Evolutionary conservation across 2,113 vertebrate species (phyloP).

Genomic region (Alosa alosa): DNA sequence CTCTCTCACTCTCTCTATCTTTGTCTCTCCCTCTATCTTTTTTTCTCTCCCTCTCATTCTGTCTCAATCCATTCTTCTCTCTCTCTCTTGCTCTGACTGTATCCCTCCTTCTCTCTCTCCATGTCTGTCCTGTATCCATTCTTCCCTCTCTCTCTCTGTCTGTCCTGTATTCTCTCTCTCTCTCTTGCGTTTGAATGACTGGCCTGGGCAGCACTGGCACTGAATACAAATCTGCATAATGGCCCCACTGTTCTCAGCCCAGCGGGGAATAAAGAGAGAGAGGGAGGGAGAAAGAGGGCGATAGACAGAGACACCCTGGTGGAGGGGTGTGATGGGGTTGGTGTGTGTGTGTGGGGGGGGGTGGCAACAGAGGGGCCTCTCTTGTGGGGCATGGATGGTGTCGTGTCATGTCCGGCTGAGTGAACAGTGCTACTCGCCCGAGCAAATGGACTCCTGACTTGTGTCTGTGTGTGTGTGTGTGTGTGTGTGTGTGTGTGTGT

Average conservation of each 20-base stretch:
- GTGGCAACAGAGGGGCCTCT: neutral
- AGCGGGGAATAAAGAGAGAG: neutral
- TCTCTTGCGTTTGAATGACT: neutral
- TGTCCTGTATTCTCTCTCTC: neutral
- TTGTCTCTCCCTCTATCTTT: neutral
- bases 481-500: neutral
- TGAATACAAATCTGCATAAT: neutral
- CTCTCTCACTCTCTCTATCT: neutral
- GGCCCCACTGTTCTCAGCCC: neutral
- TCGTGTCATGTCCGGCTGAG: neutral
- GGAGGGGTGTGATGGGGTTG: neutral
- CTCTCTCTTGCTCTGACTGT: neutral
- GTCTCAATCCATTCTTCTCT: neutral
- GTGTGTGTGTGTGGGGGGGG: neutral
- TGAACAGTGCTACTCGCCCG: neutral
- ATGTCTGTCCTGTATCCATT: neutral
- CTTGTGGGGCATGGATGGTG: neutral
- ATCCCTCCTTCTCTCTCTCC: neutral
- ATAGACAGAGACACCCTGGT: slow-evolving; percentile 3
- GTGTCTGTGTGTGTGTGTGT: slow-evolving; percentile 11
- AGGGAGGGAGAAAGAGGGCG: neutral
- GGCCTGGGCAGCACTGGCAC: neutral
- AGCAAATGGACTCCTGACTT: neutral
- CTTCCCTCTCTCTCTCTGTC: neutral
- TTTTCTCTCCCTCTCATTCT: neutral